A percentile compares a stretch with the other conserved stretches of the same genome.
These are phyloP conservation scores for Hemitrygon akajei DNA, from an alignment of 2,797 vertebrate species.

Conservation along the genomic window DNA sequence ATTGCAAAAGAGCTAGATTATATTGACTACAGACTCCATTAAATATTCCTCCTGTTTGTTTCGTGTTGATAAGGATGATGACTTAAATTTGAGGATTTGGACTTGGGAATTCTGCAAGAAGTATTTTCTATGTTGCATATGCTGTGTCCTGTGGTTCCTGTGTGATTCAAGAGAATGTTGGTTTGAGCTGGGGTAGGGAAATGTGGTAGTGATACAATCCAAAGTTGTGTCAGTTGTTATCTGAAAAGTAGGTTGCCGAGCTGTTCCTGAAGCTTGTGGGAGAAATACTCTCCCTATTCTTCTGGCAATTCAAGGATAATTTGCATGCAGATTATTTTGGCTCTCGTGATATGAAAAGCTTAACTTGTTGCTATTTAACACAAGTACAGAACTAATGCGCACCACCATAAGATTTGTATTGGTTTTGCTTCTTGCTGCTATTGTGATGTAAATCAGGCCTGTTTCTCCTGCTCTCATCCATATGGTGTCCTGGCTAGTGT, in stretches of 20 bases:
- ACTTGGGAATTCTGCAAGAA: not conserved
- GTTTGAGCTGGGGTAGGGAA: too few relatives aligned
- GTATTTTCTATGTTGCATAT: not conserved
- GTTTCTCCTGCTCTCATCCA: too few relatives aligned
- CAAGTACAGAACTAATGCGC: not conserved
- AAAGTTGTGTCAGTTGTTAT: not conserved
- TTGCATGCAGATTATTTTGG: not conserved
- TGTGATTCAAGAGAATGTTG: not conserved
- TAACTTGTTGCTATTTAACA: not conserved
- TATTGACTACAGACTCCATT: not conserved
- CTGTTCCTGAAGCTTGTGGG: not conserved
- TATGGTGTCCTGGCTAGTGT: not conserved
- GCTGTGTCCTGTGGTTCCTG: not conserved
- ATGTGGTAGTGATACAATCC: not conserved
- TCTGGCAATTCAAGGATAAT: not conserved
- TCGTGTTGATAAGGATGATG: not conserved
- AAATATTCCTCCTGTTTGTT: not conserved
- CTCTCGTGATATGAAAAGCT: not conserved
- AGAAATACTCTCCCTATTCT: not conserved
- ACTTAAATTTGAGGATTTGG: not conserved
- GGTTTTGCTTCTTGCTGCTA: not conserved
- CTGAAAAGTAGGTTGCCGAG: not conserved
- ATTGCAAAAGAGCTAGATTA: not conserved
- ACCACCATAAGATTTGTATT: not conserved
- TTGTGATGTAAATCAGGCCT: not conserved